phyloP scores from a whole-genome alignment of 2,797 vertebrate species.

The Lycodopsis pacificus region DNA sequence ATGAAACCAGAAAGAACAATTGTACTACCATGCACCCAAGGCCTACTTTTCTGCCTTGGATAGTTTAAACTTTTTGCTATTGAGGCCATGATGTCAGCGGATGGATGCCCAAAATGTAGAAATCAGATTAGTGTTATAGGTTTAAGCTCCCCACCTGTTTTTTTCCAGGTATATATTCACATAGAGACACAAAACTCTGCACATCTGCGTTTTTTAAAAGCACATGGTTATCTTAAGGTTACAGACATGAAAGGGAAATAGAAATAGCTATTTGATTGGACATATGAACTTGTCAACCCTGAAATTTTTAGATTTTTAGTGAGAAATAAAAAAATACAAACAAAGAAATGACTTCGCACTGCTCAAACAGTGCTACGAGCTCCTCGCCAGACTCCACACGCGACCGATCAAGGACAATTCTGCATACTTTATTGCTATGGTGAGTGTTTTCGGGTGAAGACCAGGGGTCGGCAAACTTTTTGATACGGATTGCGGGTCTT shows the following conservation, averaged over 20 bases:
- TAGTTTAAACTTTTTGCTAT: constrained; percentile 3
- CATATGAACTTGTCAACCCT: neutral
- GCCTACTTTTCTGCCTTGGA: neutral
- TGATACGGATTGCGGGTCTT: no score
- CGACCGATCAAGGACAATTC: neutral
- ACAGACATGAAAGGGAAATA: neutral
- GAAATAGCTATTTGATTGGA: neutral
- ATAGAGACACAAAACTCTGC: neutral
- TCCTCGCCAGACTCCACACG: neutral
- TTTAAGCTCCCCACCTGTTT: constrained; percentile 25
- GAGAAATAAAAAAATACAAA: neutral
- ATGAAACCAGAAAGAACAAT: neutral
- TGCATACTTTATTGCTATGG: constrained; percentile 5
- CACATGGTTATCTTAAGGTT: neutral
- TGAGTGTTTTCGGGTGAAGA: constrained; percentile 24
- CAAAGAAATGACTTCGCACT: neutral
- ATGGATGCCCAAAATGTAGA: constrained; percentile 16
- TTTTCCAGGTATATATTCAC: constrained; percentile 1
- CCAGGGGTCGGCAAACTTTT: no score
- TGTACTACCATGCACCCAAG: neutral
- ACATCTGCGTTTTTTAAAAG: neutral
- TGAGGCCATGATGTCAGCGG: constrained; percentile 13
- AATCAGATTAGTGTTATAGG: constrained; percentile 13
- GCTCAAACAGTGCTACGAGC: neutral
- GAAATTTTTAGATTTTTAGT: neutral